Base-by-base conservation (phyloP, 2,888 invertebrate species). In the Sinopyrophorus schimmeli region DNA sequence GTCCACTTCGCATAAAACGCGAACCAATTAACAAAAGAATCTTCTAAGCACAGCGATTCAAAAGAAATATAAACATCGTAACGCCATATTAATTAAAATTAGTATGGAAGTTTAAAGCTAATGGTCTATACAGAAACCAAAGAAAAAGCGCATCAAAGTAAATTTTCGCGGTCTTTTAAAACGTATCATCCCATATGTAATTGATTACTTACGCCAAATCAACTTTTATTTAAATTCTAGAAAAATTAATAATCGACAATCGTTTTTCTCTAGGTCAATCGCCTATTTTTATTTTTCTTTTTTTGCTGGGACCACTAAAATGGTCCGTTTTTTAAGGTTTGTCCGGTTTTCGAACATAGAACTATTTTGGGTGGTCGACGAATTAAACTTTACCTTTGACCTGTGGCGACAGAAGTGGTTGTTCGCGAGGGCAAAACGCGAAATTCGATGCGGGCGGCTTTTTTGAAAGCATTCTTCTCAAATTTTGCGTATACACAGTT, bases 161-260 rank as follows among this genome's bases (percentile, higher is more conserved):
- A 55, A 54, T 52, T 57, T 57, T 44, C 49, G 47, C 57, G 57
- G 43, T 53, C 50, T 53, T 53, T 55, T 50, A 53, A 37, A 41
- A 44, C 37, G 48, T 46, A 55, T 55, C 57, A 49, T 49, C 51
- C 54, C 57, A 53, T 54, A 54, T 40, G 57, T 54, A 57, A 57
- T 57, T 53, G 54, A 57, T 57, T 57, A 35, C 10, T n/a, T 20
- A 20, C 32, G 12, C 20, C 11, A 7, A n/a, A n/a, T n/a, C n/a
- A n/a, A n/a, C n/a, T n/a, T n/a, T n/a, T n/a, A n/a, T n/a, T n/a
- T n/a, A n/a, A n/a, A n/a, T n/a, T n/a, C n/a, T n/a, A n/a, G n/a
- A n/a, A n/a, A n/a, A n/a, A n/a, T n/a, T n/a, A n/a, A n/a, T n/a
- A n/a, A n/a, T n/a, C n/a, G n/a, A n/a, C n/a, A n/a, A n/a, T n/a